A percentile compares a stretch with the other conserved stretches of the same genome.
phyloP scores from a whole-genome alignment of 1,140 invertebrate genomes.

The Atopsyche davidsoni region DNA sequence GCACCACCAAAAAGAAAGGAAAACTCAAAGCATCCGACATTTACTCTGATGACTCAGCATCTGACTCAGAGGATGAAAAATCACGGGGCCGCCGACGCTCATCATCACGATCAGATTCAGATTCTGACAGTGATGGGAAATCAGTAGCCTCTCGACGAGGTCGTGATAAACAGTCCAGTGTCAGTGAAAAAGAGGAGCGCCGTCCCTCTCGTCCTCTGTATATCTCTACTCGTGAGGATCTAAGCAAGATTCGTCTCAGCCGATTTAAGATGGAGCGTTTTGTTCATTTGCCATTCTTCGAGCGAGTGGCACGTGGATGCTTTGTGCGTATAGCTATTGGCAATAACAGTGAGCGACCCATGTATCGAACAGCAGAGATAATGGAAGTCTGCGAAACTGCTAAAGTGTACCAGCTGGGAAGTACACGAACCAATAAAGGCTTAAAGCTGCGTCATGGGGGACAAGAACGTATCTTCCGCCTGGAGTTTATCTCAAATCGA shows the following conservation, averaged over 20 bases:
- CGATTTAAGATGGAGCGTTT: conserved; percentile 87
- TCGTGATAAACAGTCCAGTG: conserved; percentile 30
- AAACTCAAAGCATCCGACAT: conserved; percentile 90
- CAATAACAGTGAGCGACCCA: conserved; percentile 77
- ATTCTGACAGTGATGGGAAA: conserved; percentile 52
- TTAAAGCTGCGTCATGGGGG: conserved; percentile 72
- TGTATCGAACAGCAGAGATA: conserved; percentile 93
- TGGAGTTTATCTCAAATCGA: conserved; percentile 97
- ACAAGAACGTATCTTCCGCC: conserved; percentile 85
- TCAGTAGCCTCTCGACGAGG: conserved; percentile 30
- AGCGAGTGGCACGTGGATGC: conserved; percentile 81
- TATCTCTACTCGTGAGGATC: conserved; percentile 71
- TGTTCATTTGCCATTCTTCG: conserved; percentile 95
- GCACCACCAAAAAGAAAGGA: conserved; percentile 46
- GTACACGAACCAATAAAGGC: conserved; percentile 89
- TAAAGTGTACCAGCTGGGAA: conserved; percentile 89
- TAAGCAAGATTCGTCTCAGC: conserved; percentile 83
- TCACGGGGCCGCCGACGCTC: conserved; percentile 24
- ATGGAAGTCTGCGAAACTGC: conserved; percentile 91
- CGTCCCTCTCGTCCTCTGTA: conserved; percentile 54
- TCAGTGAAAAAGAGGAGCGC: no score
- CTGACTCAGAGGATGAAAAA: conserved; percentile 59
- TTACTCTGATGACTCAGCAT: conserved; percentile 91
- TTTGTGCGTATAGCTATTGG: conserved; percentile 97
- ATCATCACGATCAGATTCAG: conserved; percentile 34